phyloP scores from a whole-genome alignment of 1,140 invertebrate species.

The Camponotus floridanus region DNA sequence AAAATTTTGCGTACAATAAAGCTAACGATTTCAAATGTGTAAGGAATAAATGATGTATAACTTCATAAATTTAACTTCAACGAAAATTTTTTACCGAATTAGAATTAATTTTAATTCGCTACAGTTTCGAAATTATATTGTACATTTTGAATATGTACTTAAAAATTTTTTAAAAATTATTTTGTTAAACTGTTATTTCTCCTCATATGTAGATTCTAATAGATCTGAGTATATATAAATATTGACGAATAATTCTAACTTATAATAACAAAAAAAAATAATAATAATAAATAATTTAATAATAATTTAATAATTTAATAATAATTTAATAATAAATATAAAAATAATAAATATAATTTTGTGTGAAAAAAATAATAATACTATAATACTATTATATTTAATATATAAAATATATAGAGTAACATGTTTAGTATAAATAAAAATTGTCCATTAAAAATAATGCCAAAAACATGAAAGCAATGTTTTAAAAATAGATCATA shows the following conservation, averaged over 20 bases:
- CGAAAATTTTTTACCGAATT: not conserved
- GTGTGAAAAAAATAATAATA: not conserved
- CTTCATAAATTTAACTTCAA: not conserved
- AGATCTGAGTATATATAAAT: not conserved
- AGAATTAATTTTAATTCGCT: slow-evolving; percentile 16
- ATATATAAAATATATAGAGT: no score
- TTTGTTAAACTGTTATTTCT: not conserved
- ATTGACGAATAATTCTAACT: not conserved
- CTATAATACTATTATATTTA: not conserved
- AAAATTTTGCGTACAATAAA: not conserved
- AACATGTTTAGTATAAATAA: not conserved
- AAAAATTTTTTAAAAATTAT: slow-evolving; percentile 28
- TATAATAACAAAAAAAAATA: slow-evolving; percentile 20
- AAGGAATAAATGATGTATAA: not conserved
- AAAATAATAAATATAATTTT: not conserved
- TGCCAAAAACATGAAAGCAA: not conserved
- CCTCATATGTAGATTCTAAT: not conserved
- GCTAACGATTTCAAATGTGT: not conserved
- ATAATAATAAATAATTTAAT: no score
- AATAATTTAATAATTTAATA: no score
- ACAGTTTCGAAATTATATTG: not conserved
- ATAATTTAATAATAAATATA: no score
- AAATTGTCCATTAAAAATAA: slow-evolving; percentile 6
- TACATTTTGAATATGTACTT: not conserved
- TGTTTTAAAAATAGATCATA: not conserved